Conservation (phyloP, 2,113 vertebrate species). For the Petaurus breviceps region DNA sequence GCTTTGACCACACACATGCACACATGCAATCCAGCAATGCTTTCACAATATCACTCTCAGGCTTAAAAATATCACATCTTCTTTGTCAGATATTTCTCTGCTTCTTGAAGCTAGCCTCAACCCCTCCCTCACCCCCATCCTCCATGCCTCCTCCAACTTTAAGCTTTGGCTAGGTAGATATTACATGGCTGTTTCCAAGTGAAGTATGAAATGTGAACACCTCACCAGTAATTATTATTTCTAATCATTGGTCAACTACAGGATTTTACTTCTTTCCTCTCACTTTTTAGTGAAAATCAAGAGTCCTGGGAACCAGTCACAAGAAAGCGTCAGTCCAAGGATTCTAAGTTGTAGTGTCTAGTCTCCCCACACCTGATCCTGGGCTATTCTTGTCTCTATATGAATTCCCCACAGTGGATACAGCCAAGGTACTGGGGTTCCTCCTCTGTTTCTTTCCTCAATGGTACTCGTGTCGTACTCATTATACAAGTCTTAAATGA, state of each 20-base stretch:
- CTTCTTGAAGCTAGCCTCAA: slow-evolving; percentile 21
- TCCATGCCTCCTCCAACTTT: slow-evolving; percentile 35
- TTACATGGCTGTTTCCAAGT: background rate
- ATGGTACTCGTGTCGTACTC: background rate
- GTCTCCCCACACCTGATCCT: background rate
- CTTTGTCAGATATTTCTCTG: slow-evolving; percentile 50
- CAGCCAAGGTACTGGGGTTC: background rate
- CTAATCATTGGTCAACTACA: background rate
- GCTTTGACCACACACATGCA: slow-evolving; percentile 53
- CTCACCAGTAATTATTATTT: too few relatives aligned
- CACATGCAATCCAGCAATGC: slow-evolving; percentile 43
- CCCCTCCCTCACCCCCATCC: background rate
- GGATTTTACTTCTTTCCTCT: background rate
- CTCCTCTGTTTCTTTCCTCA: background rate
- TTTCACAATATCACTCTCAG: slow-evolving; percentile 15
- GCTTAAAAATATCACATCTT: slow-evolving; percentile 31
- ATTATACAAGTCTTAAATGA: background rate
- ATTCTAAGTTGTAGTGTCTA: background rate
- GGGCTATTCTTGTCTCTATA: background rate
- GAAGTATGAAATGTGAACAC: too few relatives aligned
- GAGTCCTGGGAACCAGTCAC: background rate
- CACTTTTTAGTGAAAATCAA: background rate
- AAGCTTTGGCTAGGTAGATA: slow-evolving; percentile 54
- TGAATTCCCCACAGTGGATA: background rate
- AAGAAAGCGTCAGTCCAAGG: background rate